Percentiles rank a stretch among this genome's conserved stretches.
Evolutionary conservation across 2,797 vertebrate species (phyloP).

Genomic region (Sebastes kiyomatsui): DNA sequence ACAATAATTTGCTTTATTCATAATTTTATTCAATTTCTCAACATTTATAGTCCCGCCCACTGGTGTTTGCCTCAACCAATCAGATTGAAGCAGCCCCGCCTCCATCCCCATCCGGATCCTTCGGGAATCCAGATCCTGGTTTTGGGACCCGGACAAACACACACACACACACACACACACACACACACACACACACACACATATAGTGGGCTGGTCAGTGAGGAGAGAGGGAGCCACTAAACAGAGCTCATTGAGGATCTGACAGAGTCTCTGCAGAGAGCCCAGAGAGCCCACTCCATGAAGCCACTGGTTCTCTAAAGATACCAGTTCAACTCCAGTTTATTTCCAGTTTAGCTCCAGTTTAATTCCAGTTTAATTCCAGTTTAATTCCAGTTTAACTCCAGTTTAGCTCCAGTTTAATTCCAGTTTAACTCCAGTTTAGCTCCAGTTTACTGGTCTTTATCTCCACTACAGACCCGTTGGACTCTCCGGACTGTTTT

Average conservation of each 20-base stretch:
- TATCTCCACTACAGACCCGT: background rate
- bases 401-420: too few species aligned
- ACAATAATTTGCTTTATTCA: background rate
- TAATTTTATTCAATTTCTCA: background rate
- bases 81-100: background rate
- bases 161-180: conserved; percentile 10
- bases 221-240: conserved; percentile 44
- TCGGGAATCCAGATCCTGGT: conserved; percentile 53
- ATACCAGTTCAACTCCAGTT: background rate
- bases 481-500: conserved; percentile 4
- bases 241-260: conserved; percentile 46
- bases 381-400: too few species aligned
- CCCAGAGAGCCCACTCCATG: background rate
- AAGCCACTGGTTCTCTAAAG: background rate
- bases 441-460: background rate
- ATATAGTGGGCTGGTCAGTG: conserved; percentile 16
- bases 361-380: too few species aligned
- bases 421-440: too few species aligned
- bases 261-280: conserved; percentile 6
- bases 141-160: background rate
- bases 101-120: conserved; percentile 24
- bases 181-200: conserved; percentile 22
- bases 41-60: background rate
- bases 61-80: background rate
- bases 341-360: too few species aligned